Conservation (phyloP, 2,113 vertebrate genomes). For the Perca schrenkii region DNA sequence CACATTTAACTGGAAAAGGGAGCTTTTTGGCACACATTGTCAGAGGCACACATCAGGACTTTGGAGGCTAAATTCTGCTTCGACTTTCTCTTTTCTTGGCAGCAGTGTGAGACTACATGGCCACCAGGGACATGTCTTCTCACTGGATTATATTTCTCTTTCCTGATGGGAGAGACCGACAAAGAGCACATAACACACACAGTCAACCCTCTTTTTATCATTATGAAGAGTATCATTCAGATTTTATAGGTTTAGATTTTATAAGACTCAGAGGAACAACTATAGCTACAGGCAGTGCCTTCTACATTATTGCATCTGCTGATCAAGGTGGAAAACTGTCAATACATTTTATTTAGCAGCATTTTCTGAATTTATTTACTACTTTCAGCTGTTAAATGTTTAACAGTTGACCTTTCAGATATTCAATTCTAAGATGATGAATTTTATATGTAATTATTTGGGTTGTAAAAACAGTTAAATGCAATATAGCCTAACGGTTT, state of each 20-base stretch:
- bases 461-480: not conserved
- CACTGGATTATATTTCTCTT: conserved; percentile 38
- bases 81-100: conserved; percentile 53
- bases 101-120: conserved; percentile 28
- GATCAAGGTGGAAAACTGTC: conserved; percentile 10
- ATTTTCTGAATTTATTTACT: not conserved
- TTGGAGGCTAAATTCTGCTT: conserved; percentile 40
- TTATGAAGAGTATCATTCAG: conserved; percentile 9
- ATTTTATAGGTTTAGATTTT: not conserved
- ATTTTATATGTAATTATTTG: not conserved
- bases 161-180: conserved; percentile 39
- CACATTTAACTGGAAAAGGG: conserved; percentile 30
- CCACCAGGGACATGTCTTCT: conserved; percentile 59
- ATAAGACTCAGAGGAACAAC: conserved; percentile 9
- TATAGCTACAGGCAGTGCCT: conserved; percentile 12
- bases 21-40: conserved; percentile 54
- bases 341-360: conserved; percentile 4
- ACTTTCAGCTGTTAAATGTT: not conserved
- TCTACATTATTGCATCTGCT: conserved; percentile 13
- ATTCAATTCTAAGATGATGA: not conserved
- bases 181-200: conserved; percentile 18
- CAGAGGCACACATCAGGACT: conserved; percentile 40
- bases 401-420: not conserved
- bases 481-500: not conserved
- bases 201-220: conserved; percentile 35